phyloP scores from a whole-genome alignment of 2,888 invertebrate species.

The Drosophila tanythrix region DNA sequence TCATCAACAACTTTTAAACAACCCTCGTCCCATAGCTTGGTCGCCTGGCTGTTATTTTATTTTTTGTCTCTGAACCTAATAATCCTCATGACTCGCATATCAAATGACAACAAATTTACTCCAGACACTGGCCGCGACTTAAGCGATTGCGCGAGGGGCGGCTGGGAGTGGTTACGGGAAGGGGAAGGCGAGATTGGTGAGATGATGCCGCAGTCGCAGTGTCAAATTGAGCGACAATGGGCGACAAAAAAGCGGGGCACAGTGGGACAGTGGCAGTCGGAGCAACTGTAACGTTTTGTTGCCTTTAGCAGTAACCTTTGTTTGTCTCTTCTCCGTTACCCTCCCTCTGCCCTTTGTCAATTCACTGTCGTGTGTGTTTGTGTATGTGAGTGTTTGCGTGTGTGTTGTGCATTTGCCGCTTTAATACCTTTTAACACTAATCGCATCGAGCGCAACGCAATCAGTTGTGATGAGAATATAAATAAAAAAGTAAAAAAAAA shows the following conservation, averaged over 20 bases:
- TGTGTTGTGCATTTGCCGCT: slow-evolving; percentile 85
- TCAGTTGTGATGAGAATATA: slow-evolving; percentile 85
- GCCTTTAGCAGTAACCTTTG: slow-evolving; percentile 56
- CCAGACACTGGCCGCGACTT: slow-evolving; percentile 60
- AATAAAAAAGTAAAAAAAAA: slow-evolving; percentile 70
- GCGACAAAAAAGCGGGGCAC: slow-evolving; percentile 71
- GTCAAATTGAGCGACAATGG: slow-evolving; percentile 82
- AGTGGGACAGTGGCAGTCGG: slow-evolving; percentile 80
- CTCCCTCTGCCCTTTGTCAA: slow-evolving; percentile 24
- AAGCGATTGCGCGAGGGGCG: not conserved
- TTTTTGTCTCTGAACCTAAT: slow-evolving; percentile 73
- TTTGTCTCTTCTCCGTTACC: not conserved
- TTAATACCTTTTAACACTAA: slow-evolving; percentile 85
- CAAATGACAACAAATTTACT: slow-evolving; percentile 81
- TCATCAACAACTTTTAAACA: not conserved
- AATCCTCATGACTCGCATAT: slow-evolving; percentile 82
- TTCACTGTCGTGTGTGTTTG: slow-evolving; percentile 14
- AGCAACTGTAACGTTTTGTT: slow-evolving; percentile 81
- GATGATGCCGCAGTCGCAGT: slow-evolving; percentile 56
- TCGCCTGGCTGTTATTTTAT: slow-evolving; percentile 49
- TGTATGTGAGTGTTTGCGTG: slow-evolving; percentile 64
- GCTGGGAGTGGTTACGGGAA: not conserved
- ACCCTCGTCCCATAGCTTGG: slow-evolving; percentile 57
- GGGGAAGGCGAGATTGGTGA: slow-evolving; percentile 19
- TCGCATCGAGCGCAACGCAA: slow-evolving; percentile 83